These are phyloP conservation scores for Chelmon rostratus DNA, from an alignment of 2,797 vertebrate genomes.

Conservation along the genomic window DNA sequence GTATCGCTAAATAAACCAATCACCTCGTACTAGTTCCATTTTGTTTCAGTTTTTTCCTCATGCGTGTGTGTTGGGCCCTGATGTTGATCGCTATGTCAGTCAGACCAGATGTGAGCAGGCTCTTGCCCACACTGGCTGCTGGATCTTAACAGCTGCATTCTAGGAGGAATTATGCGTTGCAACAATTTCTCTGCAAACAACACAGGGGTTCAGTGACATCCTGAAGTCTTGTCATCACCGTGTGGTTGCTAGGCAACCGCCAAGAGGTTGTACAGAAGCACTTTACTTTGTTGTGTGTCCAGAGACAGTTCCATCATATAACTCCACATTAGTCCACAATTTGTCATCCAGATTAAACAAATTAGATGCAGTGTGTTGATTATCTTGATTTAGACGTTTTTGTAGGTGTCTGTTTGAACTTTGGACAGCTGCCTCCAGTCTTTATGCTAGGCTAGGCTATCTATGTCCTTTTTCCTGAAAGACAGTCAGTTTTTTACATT, in stretches of 20 bases:
- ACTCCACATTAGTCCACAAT: background rate
- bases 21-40: no score
- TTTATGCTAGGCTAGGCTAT: background rate
- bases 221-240: background rate
- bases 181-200: slow-evolving; percentile 17
- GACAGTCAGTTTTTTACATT: no score
- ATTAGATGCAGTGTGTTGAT: background rate
- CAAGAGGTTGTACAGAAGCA: background rate
- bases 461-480: background rate
- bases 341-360: background rate
- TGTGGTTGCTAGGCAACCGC: slow-evolving; percentile 21
- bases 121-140: background rate
- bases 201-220: slow-evolving; percentile 30
- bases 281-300: background rate
- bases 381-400: background rate
- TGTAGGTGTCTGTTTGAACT: background rate
- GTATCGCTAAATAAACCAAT: background rate
- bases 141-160: background rate
- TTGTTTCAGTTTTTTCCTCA: background rate
- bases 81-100: background rate
- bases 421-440: background rate
- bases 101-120: background rate
- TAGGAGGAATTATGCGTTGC: background rate
- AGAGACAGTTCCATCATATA: background rate
- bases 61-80: background rate